These are phyloP conservation scores for Operophtera brumata DNA, from an alignment of 2,888 invertebrate genomes.

Conservation along the genomic window DNA sequence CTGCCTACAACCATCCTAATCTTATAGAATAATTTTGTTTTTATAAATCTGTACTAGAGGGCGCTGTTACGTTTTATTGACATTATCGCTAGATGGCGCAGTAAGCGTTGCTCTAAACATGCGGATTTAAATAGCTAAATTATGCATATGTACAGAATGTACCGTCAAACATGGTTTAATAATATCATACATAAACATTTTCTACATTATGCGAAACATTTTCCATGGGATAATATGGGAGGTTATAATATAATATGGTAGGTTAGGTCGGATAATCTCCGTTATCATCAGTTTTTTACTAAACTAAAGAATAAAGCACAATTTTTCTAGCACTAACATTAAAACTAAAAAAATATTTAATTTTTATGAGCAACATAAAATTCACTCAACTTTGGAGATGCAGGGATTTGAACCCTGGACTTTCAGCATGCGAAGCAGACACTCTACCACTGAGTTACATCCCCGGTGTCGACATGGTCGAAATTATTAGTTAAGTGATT, in stretches of 20 bases:
- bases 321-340: not conserved
- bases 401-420: conserved; percentile 85
- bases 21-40: not conserved
- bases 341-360: not conserved
- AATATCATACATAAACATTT: too few species aligned
- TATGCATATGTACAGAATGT: too few species aligned
- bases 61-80: not conserved
- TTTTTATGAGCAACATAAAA: not conserved
- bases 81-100: conserved; percentile 5
- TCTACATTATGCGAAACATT: too few species aligned
- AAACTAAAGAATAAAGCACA: not conserved
- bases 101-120: too few species aligned
- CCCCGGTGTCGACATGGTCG: conserved; percentile 45
- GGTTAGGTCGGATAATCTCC: too few species aligned
- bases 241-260: too few species aligned
- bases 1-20: too few species aligned
- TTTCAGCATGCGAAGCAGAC: conserved; percentile 85
- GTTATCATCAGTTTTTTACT: too few species aligned
- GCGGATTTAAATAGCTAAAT: too few species aligned
- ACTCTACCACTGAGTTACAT: conserved; percentile 81
- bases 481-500: not conserved
- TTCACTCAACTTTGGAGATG: conserved; percentile 69
- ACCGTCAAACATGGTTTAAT: too few species aligned
- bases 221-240: too few species aligned
- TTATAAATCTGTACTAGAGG: not conserved